These are phyloP conservation scores for Connochaetes taurinus DNA, from an alignment of 2,113 vertebrate genomes.

Conservation along the genomic window DNA sequence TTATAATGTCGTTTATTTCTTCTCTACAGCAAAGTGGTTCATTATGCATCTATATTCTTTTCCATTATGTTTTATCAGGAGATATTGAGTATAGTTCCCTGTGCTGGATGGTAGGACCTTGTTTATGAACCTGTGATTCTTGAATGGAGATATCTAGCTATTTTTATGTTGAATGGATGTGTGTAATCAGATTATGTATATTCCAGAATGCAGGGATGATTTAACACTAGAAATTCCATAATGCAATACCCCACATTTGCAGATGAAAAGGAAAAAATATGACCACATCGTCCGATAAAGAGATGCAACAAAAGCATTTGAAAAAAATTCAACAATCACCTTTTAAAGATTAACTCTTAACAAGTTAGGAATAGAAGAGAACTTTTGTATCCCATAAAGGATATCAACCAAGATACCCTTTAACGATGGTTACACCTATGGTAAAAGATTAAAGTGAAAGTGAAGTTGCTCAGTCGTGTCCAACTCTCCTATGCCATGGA, in stretches of 20 bases:
- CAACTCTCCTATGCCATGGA: fast-evolving
- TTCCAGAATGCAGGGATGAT: neutral
- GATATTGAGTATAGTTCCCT: neutral
- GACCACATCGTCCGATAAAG: neutral
- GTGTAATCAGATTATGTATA: neutral
- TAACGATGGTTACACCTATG: neutral
- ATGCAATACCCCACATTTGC: neutral
- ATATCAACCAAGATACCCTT: neutral
- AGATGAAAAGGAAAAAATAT: neutral
- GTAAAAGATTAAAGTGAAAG: neutral
- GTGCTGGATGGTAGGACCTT: neutral
- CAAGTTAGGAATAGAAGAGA: neutral
- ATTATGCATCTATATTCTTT: neutral
- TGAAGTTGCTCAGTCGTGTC: no score
- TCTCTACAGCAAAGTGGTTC: neutral
- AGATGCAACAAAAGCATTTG: neutral
- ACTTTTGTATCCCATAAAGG: neutral
- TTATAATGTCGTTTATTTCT: neutral
- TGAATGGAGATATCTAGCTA: neutral
- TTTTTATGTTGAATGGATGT: neutral
- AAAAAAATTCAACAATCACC: neutral
- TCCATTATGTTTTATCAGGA: neutral
- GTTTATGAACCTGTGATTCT: neutral
- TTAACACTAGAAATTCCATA: neutral
- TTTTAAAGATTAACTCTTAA: neutral